Evolutionary conservation across 2,888 invertebrate species (phyloP).

Genomic region (Microplitis manilae): DNA sequence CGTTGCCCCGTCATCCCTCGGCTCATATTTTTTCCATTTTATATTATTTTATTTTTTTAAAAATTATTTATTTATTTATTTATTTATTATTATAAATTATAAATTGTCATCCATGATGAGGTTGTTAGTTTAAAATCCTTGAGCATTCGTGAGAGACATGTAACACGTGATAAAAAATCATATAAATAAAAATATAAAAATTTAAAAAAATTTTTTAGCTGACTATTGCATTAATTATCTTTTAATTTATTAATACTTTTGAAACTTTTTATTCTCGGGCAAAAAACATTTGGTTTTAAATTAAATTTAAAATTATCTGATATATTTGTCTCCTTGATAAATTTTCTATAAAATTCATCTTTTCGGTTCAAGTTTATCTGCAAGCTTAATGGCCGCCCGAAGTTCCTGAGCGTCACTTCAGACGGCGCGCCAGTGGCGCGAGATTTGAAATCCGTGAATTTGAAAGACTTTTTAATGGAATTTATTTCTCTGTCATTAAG

Average conservation of each 20-base stretch:
- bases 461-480: slow-evolving; percentile 49
- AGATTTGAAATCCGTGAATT: slow-evolving; percentile 45
- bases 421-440: slow-evolving; percentile 71
- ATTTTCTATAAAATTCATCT: background rate
- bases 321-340: slow-evolving; percentile 69
- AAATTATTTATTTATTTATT: slow-evolving; percentile 7
- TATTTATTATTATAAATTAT: slow-evolving; percentile 26
- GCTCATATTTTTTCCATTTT: background rate
- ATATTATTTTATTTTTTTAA: background rate
- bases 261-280: slow-evolving; percentile 77
- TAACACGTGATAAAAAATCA: background rate
- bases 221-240: background rate
- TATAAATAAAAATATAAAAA: slow-evolving; percentile 20
- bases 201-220: slow-evolving; percentile 6
- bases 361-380: background rate
- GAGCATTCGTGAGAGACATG: slow-evolving; percentile 21
- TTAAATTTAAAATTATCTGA: slow-evolving; percentile 51
- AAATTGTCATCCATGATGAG: slow-evolving; percentile 20
- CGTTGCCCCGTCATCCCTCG: slow-evolving; percentile 61
- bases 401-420: slow-evolving; percentile 72
- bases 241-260: slow-evolving; percentile 72
- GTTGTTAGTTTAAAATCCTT: slow-evolving; percentile 17
- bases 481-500: background rate
- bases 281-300: slow-evolving; percentile 74
- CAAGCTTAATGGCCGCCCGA: slow-evolving; percentile 52